These are phyloP conservation scores for Punctoribates punctum DNA, from an alignment of 2,888 invertebrate species.

Conservation along the genomic window DNA sequence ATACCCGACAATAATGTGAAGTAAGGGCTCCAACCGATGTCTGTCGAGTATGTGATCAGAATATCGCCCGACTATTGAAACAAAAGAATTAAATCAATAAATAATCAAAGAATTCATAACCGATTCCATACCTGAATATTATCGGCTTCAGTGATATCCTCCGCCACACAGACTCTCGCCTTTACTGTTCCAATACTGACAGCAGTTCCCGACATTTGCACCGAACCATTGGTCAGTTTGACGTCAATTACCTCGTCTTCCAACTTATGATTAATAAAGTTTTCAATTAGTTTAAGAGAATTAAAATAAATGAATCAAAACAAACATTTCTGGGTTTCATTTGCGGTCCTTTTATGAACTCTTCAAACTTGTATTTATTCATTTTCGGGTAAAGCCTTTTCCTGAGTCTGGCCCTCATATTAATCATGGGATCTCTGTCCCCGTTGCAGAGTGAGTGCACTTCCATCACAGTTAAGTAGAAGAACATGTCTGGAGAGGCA, in stretches of 20 bases:
- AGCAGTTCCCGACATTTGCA: slow-evolving; percentile 23
- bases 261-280: neutral
- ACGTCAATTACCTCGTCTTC: neutral
- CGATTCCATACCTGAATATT: slow-evolving; percentile 28
- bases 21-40: slow-evolving; percentile 81
- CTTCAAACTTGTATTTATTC: slow-evolving; percentile 24
- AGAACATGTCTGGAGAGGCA: slow-evolving; percentile 64
- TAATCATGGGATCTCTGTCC: slow-evolving; percentile 16
- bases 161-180: slow-evolving; percentile 38
- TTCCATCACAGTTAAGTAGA: slow-evolving; percentile 66
- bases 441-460: slow-evolving; percentile 59
- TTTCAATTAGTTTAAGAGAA: neutral
- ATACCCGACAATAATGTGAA: slow-evolving; percentile 74
- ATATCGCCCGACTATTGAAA: slow-evolving; percentile 61
- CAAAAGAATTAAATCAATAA: neutral
- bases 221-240: neutral
- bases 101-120: neutral
- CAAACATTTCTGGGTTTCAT: slow-evolving; percentile 38
- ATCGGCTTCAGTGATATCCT: slow-evolving; percentile 34
- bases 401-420: slow-evolving; percentile 10
- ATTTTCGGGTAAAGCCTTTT: slow-evolving; percentile 8
- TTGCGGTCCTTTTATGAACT: slow-evolving; percentile 18
- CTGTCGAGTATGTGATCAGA: slow-evolving; percentile 70
- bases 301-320: neutral
- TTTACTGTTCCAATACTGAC: slow-evolving; percentile 32